Evolutionary conservation across 2,888 invertebrate species (phyloP).

Genomic region (Peribatodes rhomboidaria): DNA sequence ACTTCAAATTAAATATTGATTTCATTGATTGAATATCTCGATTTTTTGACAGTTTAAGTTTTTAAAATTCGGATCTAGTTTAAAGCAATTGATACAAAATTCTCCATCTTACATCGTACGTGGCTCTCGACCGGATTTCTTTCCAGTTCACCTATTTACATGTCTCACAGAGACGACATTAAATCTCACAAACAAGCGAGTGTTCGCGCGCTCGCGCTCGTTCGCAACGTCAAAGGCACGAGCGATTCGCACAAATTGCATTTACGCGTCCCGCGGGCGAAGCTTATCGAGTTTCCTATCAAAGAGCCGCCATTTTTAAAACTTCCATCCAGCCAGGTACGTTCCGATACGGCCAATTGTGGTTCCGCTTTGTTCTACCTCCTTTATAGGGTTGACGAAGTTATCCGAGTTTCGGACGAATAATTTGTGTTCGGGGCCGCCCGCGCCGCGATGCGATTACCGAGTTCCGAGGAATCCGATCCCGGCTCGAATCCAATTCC

Average conservation of each 20-base stretch:
- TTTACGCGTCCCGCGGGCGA: slow-evolving; percentile 84
- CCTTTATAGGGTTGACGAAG: slow-evolving; percentile 83
- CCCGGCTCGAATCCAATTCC: slow-evolving; percentile 72
- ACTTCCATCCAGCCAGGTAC: slow-evolving; percentile 81
- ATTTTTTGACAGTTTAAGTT: too few relatives aligned
- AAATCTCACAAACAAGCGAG: slow-evolving; percentile 65
- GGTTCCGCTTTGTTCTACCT: slow-evolving; percentile 84
- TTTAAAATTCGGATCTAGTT: too few relatives aligned
- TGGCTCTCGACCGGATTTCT: slow-evolving; percentile 15
- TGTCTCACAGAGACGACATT: slow-evolving; percentile 40
- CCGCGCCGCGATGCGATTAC: slow-evolving; percentile 80
- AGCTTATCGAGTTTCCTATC: slow-evolving; percentile 82
- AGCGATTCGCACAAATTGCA: slow-evolving; percentile 82
- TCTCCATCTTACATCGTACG: background rate
- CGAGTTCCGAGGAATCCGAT: slow-evolving; percentile 77
- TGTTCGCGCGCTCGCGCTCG: slow-evolving; percentile 69
- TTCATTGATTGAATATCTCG: background rate
- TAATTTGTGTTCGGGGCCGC: slow-evolving; percentile 83
- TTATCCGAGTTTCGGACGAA: slow-evolving; percentile 81
- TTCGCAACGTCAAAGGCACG: slow-evolving; percentile 78
- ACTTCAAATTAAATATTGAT: background rate
- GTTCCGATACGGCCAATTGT: slow-evolving; percentile 76
- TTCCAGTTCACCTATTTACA: slow-evolving; percentile 31
- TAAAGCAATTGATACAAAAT: slow-evolving; percentile 8
- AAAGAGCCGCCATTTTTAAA: slow-evolving; percentile 85